Evolutionary conservation across 2,113 vertebrate species (phyloP), one percentile per base, ranked within the genome.

Genomic region (Pseudorhombus dupliciocellatus): DNA sequence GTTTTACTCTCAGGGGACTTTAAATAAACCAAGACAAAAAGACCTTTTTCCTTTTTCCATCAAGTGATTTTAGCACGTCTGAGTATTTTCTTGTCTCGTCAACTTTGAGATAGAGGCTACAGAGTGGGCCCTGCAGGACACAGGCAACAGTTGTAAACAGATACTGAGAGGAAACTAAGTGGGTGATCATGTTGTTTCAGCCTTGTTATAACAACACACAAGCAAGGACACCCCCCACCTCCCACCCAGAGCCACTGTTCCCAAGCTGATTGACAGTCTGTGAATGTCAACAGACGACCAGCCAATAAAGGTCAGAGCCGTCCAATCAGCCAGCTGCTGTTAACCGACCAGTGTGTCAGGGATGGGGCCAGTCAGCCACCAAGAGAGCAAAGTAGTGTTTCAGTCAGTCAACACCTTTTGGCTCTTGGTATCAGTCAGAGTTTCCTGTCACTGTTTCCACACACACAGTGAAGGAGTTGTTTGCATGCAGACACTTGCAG

Each of bases 161-260:
- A 73, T 62, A 53, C 11, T 2, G 22, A 57, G 75, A 63, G 70
- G 71, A 89, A 90, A 83, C 90, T 63, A 75, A 80, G 89, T 93
- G 88, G 91, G 88, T 90, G 91, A 91, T 84, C 89, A 18, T 89
- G 89, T 92, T 92, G 77, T 88, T 90, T 89, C 82, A 92, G 88
- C 83, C 80, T 87, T 77, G 70, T 73, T 85, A 61, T 37, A 87
- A 90, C 84, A 88, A 85, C 66, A 79, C 84, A 87, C 53, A 7
- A 50, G 22, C 59, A 63, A 37, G n/a, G 46, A 44, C 71, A 54
- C 5, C 75, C 51, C 64, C 77, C 59, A 21, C 42, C 53, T 48
- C 72, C 25, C 65, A 40, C 28, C 50, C 37, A 34, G 30, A 59
- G 51, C 56, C 70, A 50, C 57, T 22, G 3, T 37, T 65, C 65